A percentile compares a stretch with the other conserved stretches of the same genome.
Evolutionary conservation across 2,888 invertebrate genomes (phyloP).

Genomic region (Andrena minutula): DNA sequence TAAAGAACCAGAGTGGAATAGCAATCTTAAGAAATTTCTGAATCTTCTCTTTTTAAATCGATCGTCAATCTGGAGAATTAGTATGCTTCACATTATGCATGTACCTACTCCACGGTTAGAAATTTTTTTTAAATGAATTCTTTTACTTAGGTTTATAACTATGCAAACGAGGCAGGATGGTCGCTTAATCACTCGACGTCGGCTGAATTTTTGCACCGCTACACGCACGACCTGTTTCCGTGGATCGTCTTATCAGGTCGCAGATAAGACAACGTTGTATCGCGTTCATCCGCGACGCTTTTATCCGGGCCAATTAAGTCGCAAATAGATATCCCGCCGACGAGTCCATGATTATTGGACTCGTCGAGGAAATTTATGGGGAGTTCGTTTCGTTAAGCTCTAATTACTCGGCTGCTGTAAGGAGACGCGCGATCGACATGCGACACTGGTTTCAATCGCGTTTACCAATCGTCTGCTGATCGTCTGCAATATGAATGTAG

Average conservation of each 20-base stretch:
- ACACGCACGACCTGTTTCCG: conserved; percentile 19
- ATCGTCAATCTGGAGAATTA: too few species aligned
- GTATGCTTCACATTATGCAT: too few species aligned
- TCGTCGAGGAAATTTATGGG: conserved; percentile 25
- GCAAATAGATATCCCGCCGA: neutral
- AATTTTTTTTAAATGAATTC: too few species aligned
- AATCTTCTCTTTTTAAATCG: too few species aligned
- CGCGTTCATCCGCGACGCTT: neutral
- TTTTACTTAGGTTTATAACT: too few species aligned
- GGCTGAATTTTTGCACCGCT: neutral
- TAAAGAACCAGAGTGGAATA: too few species aligned
- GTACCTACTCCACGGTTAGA: too few species aligned
- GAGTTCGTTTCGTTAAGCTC: conserved; percentile 26
- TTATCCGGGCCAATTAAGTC: conserved; percentile 11
- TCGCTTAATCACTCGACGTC: conserved; percentile 9
- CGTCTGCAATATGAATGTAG: too few species aligned
- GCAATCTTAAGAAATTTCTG: too few species aligned
- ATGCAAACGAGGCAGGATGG: conserved; percentile 18
- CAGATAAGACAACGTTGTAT: neutral
- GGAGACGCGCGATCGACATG: neutral
- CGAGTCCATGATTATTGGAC: neutral
- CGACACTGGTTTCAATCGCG: conserved; percentile 1
- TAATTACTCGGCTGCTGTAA: conserved; percentile 21
- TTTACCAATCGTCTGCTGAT: neutral
- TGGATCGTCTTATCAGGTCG: conserved; percentile 6